These are phyloP conservation scores for Typhlichthys subterraneus DNA, from an alignment of 2,797 vertebrate genomes.

Conservation along the genomic window DNA sequence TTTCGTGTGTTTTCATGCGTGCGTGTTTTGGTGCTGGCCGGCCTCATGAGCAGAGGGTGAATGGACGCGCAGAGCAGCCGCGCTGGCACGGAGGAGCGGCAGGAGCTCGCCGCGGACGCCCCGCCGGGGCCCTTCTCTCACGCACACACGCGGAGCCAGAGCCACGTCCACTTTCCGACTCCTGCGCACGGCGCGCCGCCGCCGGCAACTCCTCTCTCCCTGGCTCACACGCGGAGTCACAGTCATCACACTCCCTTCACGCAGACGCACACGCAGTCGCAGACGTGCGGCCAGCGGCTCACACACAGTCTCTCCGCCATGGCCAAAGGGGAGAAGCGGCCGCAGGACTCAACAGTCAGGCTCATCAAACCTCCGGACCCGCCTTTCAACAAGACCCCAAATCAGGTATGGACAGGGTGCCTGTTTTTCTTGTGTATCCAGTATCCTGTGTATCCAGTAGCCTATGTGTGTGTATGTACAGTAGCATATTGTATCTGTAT, in stretches of 20 bases:
- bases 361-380: slow-evolving; percentile 67
- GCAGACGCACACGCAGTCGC: slow-evolving; percentile 47
- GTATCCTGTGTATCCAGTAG: no score
- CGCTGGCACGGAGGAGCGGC: slow-evolving; percentile 64
- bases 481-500: not conserved
- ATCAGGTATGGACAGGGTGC: slow-evolving; percentile 68
- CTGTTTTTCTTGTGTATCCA: not conserved
- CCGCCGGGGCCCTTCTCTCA: slow-evolving; percentile 25
- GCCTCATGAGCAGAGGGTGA: slow-evolving; percentile 67
- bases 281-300: slow-evolving; percentile 65
- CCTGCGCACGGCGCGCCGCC: slow-evolving; percentile 54
- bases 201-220: slow-evolving; percentile 45
- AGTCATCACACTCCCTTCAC: slow-evolving; percentile 68
- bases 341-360: slow-evolving; percentile 57
- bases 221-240: slow-evolving; percentile 65
- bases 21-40: no score
- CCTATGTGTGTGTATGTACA: not conserved
- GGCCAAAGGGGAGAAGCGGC: slow-evolving; percentile 72
- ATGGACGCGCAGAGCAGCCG: slow-evolving; percentile 66
- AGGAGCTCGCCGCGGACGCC: slow-evolving; percentile 51
- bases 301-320: slow-evolving; percentile 74
- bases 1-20: slow-evolving; percentile 1
- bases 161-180: slow-evolving; percentile 68
- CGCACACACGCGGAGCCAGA: slow-evolving; percentile 62
- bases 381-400: slow-evolving; percentile 67